phyloP scores from a whole-genome alignment of 2,888 invertebrate species.

The Anthophora plumipes region DNA sequence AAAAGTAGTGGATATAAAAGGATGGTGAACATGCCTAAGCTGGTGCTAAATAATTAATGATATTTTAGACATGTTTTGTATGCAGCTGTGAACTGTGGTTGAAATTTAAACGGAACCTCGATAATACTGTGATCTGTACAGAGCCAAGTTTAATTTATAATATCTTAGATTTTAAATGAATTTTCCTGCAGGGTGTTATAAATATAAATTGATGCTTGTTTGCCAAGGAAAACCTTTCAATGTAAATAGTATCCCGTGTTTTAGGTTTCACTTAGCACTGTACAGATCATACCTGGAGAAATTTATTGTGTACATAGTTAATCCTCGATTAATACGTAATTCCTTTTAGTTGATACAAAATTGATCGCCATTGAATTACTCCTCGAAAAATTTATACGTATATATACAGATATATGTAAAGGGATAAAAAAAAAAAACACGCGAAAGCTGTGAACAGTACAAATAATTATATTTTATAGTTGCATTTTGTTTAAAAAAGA shows the following conservation, averaged over 20 bases:
- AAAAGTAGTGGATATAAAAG: constrained; percentile 55
- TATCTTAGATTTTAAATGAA: constrained; percentile 36
- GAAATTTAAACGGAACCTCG: constrained; percentile 24
- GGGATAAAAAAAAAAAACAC: neutral
- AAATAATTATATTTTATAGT: constrained; percentile 13
- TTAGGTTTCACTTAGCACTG: constrained; percentile 15
- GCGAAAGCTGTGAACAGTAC: constrained; percentile 22
- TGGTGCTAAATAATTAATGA: constrained; percentile 68
- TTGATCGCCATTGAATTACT: constrained; percentile 17
- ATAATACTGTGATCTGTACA: constrained; percentile 43
- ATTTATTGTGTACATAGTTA: constrained; percentile 34
- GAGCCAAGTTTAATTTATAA: constrained; percentile 19
- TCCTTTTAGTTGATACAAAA: constrained; percentile 20
- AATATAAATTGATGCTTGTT: constrained; percentile 25
- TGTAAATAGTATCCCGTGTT: constrained; percentile 45
- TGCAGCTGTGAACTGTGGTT: constrained; percentile 40
- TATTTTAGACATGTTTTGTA: constrained; percentile 54
- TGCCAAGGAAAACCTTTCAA: constrained; percentile 21
- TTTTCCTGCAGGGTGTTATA: constrained; percentile 25
- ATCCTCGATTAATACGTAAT: constrained; percentile 23
- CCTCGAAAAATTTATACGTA: neutral
- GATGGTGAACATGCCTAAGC: constrained; percentile 60
- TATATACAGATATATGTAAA: neutral
- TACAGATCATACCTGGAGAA: constrained; percentile 41
- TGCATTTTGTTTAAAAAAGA: neutral